Evolutionary conservation across 2,888 invertebrate species (phyloP), one percentile per base, ranked within the genome.

Genomic region (Atethmia centrago): DNA sequence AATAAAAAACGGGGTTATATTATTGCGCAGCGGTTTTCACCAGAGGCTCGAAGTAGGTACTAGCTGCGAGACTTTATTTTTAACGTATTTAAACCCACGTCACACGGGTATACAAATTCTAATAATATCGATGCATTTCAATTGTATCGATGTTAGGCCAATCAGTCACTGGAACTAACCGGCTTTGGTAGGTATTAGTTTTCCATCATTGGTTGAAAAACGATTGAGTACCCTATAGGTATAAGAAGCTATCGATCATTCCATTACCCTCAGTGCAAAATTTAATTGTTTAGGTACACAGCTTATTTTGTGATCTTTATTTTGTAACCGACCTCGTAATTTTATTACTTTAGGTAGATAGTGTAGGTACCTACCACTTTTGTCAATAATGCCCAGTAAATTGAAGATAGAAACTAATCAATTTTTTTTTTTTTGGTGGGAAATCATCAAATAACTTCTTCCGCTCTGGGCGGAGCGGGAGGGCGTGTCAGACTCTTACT

Each of bases 1-100:
- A 92, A 93, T 92, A 93, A 94, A 94, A 95, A 94, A 91, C 88
- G 77, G 88, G 87, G 89, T 80, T 91, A 89, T 86, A 86, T 91
- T 92, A 94, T 92, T 94, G 93, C 94, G 94, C 92, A 92, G 94
- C 88, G 88, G 85, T 91, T 92, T 91, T 90, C 84, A 89, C 87
- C 85, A 88, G 87, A 88, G 84, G 86, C 86, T 88, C 77, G 83
- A 73, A 83, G 84, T n/a, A n/a, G n/a, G n/a, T 80, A 78, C 79
- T 87, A 74, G 79, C 85, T 85, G 79, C 84, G 76, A 84, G 81
- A 86, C 80, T 56, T 90, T 91, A 92, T 93, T 92, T 93, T 92
- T 91, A 90, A 80, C 82, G 69, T 73, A 70, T 79, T 74, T 40
- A 68, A 56, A 65, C 53, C 69, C 21, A 79, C 81, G 75, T 79